Conservation (phyloP, 35 echinoderm and acorn worm species). For the Stichopus chloronotus region DNA sequence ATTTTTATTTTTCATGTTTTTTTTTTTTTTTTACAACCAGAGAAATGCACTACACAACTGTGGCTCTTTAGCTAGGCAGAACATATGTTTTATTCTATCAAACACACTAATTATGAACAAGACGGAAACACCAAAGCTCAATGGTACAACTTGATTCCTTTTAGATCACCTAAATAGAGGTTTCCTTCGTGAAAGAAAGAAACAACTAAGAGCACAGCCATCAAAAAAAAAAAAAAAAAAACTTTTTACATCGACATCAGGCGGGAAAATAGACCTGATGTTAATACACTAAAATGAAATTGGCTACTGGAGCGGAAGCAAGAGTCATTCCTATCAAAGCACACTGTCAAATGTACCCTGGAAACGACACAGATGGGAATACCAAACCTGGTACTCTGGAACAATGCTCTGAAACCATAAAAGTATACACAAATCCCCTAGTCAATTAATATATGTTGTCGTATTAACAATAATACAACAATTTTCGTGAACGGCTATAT, state of each 20-base stretch:
- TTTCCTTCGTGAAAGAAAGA: not conserved
- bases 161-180: not conserved
- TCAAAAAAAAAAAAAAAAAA: not conserved
- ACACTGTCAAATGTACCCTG: conserved; percentile 2
- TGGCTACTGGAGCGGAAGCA: conserved; percentile 11
- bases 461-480: too few species aligned
- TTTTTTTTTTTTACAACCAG: too few species aligned
- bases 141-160: not conserved
- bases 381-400: not conserved
- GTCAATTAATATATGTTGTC: too few species aligned
- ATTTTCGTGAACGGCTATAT: too few species aligned
- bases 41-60: too few species aligned
- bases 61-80: too few species aligned
- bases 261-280: not conserved
- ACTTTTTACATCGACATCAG: not conserved
- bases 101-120: conserved; percentile 11
- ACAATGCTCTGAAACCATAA: not conserved
- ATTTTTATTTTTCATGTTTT: conserved; percentile 6
- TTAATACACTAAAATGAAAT: not conserved
- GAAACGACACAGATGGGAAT: not conserved
- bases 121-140: not conserved
- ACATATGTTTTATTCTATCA: too few species aligned
- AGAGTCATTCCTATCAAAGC: not conserved
- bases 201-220: not conserved
- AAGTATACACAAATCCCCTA: not conserved